Evolutionary conservation across 2,888 invertebrate species (phyloP).

Genomic region (Drosophila meridiana): DNA sequence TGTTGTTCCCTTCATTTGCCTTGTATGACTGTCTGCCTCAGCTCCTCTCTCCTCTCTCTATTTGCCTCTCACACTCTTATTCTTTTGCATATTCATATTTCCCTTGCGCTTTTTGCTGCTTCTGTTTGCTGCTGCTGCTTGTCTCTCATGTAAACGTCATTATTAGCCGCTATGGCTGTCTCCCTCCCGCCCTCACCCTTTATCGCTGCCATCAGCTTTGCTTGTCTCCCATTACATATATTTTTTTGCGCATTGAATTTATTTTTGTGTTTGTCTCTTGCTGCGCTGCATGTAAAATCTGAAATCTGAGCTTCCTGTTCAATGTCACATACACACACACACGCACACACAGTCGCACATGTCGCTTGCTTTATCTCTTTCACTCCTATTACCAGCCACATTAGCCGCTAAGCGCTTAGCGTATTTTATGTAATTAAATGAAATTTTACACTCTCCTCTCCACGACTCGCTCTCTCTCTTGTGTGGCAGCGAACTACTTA

Average conservation of each 20-base stretch:
- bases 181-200: not conserved
- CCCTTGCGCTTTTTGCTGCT: constrained; percentile 59
- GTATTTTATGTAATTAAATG: constrained; percentile 79
- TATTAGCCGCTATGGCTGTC: constrained; percentile 58
- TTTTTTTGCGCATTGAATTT: constrained; percentile 38
- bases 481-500: constrained; percentile 25
- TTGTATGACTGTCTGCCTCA: constrained; percentile 8
- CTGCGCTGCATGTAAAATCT: constrained; percentile 59
- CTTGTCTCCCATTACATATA: constrained; percentile 60
- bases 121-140: constrained; percentile 29
- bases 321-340: constrained; percentile 54
- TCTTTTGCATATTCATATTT: constrained; percentile 74
- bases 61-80: constrained; percentile 8
- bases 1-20: constrained; percentile 10
- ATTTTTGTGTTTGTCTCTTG: constrained; percentile 29
- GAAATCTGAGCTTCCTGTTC: constrained; percentile 80
- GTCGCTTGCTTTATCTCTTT: not conserved
- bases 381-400: constrained; percentile 15
- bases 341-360: constrained; percentile 22
- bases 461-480: constrained; percentile 5
- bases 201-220: constrained; percentile 12
- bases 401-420: constrained; percentile 63
- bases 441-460: constrained; percentile 65
- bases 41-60: not conserved
- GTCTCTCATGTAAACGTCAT: constrained; percentile 72